These are phyloP conservation scores for Parelbella ahira DNA, from an alignment of 2,888 invertebrate species.

Conservation along the genomic window DNA sequence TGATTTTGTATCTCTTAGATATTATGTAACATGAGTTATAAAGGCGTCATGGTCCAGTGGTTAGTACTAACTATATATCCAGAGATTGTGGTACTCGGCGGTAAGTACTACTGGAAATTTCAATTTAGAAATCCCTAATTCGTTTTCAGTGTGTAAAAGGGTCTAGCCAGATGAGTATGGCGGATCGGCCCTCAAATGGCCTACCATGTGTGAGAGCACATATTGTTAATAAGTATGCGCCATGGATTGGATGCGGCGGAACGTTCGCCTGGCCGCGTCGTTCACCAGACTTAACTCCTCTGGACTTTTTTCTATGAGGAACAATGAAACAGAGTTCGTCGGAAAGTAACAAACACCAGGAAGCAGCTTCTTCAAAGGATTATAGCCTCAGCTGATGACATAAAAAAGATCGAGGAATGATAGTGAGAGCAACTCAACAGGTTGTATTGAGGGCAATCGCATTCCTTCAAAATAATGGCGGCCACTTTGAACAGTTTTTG, in stretches of 20 bases:
- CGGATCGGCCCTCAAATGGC: no score
- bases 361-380: conserved; percentile 24
- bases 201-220: conserved; percentile 15
- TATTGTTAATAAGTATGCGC: conserved; percentile 10
- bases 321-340: conserved; percentile 23
- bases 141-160: no score
- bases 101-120: no score
- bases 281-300: conserved; percentile 26
- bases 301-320: conserved; percentile 27
- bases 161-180: no score
- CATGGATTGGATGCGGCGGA: conserved; percentile 26
- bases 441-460: conserved; percentile 23
- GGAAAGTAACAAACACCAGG: conserved; percentile 17
- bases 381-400: conserved; percentile 11
- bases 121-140: no score
- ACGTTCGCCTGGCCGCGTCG: conserved; percentile 26
- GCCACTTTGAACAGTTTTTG: conserved; percentile 14
- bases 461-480: conserved; percentile 19
- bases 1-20: no score
- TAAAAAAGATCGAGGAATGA: conserved; percentile 16
- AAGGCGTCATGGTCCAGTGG: no score
- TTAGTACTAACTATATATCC: no score
- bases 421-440: conserved; percentile 16
- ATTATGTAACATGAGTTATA: no score
- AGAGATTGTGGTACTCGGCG: no score